These are phyloP conservation scores for Uloborus plumipes DNA, from an alignment of 2,888 invertebrate species.

Conservation along the genomic window DNA sequence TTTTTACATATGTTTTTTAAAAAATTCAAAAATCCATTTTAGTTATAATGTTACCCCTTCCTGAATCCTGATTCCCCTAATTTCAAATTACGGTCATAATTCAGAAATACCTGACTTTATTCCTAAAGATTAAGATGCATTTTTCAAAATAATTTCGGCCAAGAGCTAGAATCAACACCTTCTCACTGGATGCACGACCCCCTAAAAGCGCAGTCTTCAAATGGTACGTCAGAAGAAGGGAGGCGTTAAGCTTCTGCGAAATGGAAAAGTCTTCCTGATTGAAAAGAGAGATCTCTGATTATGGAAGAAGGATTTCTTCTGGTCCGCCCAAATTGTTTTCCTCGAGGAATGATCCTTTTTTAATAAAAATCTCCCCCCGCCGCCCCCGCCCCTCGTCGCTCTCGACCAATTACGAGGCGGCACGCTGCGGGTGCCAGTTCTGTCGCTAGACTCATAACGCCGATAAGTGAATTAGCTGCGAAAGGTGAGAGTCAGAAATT, in stretches of 20 bases:
- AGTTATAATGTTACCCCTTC: too few relatives aligned
- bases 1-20: too few relatives aligned
- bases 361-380: constrained; percentile 61
- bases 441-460: constrained; percentile 40
- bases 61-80: too few relatives aligned
- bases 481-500: neutral
- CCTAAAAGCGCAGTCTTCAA: constrained; percentile 15
- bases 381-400: constrained; percentile 26
- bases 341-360: constrained; percentile 56
- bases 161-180: neutral
- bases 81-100: too few relatives aligned
- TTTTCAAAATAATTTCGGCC: neutral
- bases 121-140: too few relatives aligned
- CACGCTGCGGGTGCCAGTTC: neutral
- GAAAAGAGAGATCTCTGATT: constrained; percentile 65
- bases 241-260: constrained; percentile 64
- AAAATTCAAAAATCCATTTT: too few relatives aligned
- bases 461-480: constrained; percentile 56
- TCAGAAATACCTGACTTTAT: too few relatives aligned
- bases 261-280: constrained; percentile 64
- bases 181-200: constrained; percentile 16
- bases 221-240: constrained; percentile 57
- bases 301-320: constrained; percentile 64
- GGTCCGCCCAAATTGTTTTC: constrained; percentile 62
- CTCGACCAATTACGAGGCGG: constrained; percentile 42